Evolutionary conservation across 1,140 invertebrate genomes (phyloP).

Genomic region (Sminthurides bifidus): DNA sequence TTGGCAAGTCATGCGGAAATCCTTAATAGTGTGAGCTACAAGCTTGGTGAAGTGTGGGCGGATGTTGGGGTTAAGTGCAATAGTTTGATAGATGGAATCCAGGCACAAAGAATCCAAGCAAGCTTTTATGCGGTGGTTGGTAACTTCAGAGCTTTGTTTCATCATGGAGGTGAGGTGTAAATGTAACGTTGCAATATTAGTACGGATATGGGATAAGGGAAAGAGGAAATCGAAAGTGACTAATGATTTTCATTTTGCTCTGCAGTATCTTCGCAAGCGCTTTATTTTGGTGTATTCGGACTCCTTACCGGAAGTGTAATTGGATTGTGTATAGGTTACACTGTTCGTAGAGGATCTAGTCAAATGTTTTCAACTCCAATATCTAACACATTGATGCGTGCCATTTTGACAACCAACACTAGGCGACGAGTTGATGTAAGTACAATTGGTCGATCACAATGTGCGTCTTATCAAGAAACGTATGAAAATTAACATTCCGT

Average conservation of each 20-base stretch:
- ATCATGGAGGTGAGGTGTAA: conserved; percentile 6
- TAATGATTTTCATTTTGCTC: too few species aligned
- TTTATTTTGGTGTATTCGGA: conserved; percentile 42
- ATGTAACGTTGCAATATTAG: neutral
- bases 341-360: conserved; percentile 28
- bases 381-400: conserved; percentile 38
- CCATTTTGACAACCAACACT: conserved; percentile 16
- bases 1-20: too few species aligned
- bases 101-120: conserved; percentile 8
- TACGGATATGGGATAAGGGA: conserved; percentile 7
- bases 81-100: conserved; percentile 7
- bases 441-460: neutral
- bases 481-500: neutral
- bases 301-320: conserved; percentile 41
- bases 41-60: conserved; percentile 1
- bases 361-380: conserved; percentile 36
- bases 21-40: conserved; percentile 12
- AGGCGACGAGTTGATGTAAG: conserved; percentile 25
- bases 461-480: neutral
- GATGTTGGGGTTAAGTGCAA: conserved; percentile 5
- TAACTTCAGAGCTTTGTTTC: too few species aligned
- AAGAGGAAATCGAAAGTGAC: too few species aligned
- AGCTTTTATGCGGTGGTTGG: conserved; percentile 6
- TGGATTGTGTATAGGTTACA: conserved; percentile 40
- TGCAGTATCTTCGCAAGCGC: conserved; percentile 40